phyloP scores from a whole-genome alignment of 2,113 vertebrate genomes.

The Macrotis lagotis region DNA sequence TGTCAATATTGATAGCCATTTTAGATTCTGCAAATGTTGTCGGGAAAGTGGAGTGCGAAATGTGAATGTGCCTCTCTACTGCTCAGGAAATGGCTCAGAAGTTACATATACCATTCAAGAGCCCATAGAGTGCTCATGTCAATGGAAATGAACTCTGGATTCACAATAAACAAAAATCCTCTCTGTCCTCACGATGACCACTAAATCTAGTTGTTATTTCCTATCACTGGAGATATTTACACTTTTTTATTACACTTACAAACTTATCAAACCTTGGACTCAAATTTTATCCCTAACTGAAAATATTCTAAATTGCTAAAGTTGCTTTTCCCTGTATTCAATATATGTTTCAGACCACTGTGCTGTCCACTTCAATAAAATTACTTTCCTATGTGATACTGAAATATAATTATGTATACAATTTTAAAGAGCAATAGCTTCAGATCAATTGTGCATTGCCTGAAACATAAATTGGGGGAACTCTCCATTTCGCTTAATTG shows the following conservation, averaged over 20 bases:
- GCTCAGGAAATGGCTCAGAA: constrained; percentile 93
- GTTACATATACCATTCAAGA: constrained; percentile 93
- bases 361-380: constrained; percentile 54
- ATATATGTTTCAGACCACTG: constrained; percentile 11
- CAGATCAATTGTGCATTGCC: neutral
- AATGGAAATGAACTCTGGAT: constrained; percentile 90
- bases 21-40: constrained; percentile 98
- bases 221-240: constrained; percentile 27
- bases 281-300: neutral
- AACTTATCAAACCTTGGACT: neutral
- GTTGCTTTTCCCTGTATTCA: neutral
- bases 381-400: constrained; percentile 38
- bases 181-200: neutral
- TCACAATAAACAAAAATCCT: neutral
- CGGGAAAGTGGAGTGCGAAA: constrained; percentile 92
- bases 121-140: constrained; percentile 95
- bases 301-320: constrained; percentile 13
- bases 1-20: constrained; percentile 96
- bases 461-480: constrained; percentile 36
- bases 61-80: constrained; percentile 91
- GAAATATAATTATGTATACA: constrained; percentile 34
- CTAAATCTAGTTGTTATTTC: constrained; percentile 18
- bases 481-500: constrained; percentile 28
- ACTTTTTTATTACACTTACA: constrained; percentile 8
- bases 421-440: neutral